A percentile compares a stretch with the other conserved stretches of the same genome.
These are phyloP conservation scores for Diuraphis noxia DNA, from an alignment of 1,140 invertebrate species.

Conservation along the genomic window DNA sequence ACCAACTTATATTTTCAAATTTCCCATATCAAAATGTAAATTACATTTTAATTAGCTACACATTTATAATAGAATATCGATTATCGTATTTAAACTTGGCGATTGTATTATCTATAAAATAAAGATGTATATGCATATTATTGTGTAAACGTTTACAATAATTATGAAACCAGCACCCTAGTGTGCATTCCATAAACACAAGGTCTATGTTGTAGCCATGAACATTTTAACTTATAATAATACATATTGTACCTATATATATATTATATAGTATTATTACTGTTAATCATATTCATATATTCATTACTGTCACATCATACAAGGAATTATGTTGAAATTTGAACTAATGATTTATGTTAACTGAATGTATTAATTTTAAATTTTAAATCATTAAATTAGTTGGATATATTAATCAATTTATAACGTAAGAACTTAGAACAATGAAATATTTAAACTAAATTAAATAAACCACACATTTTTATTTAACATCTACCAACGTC, in stretches of 20 bases:
- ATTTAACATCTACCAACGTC: not conserved
- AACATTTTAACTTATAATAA: not conserved
- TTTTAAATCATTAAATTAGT: not conserved
- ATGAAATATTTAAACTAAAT: not conserved
- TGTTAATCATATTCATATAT: too few relatives aligned
- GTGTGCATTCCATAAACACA: slow-evolving; percentile 20
- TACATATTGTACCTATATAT: not conserved
- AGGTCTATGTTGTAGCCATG: slow-evolving; percentile 16
- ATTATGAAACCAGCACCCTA: slow-evolving; percentile 13
- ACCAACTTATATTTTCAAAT: not conserved
- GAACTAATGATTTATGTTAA: not conserved
- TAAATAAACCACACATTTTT: not conserved
- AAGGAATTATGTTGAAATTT: not conserved
- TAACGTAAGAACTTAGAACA: not conserved
- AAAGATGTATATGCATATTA: not conserved
- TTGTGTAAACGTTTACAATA: not conserved
- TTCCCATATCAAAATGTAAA: not conserved
- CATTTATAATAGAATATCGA: not conserved
- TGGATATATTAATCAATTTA: not conserved
- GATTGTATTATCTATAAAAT: not conserved
- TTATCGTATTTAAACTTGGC: not conserved
- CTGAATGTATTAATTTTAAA: not conserved
- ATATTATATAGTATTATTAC: slow-evolving; percentile 20
- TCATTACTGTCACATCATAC: too few relatives aligned
- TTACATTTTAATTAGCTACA: not conserved